A percentile compares a stretch with the other conserved stretches of the same genome.
phyloP scores from a whole-genome alignment of 2,113 vertebrate genomes.

The Puffinus mauretanicus region DNA sequence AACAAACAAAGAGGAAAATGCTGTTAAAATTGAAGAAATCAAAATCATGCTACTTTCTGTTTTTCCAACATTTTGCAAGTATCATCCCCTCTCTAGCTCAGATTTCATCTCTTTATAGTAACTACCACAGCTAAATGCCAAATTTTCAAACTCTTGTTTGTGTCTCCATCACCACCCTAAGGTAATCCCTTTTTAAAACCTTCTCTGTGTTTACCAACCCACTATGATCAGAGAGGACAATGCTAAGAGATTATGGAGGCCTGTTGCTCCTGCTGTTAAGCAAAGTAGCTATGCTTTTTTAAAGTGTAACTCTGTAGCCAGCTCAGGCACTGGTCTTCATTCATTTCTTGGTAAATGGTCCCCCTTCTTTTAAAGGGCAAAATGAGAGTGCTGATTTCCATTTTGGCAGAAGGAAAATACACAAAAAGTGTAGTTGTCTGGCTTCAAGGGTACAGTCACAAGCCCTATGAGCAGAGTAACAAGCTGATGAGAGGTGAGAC shows the following conservation, averaged over 20 bases:
- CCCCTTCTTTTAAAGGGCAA: neutral
- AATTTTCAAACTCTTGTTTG: neutral
- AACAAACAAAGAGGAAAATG: neutral
- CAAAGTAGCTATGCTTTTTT: neutral
- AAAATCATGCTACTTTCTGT: neutral
- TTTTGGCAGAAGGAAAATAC: neutral
- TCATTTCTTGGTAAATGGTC: neutral
- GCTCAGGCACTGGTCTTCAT: neutral
- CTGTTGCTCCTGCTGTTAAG: neutral
- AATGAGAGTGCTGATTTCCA: neutral
- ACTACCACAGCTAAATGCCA: neutral
- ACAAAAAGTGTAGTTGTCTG: neutral
- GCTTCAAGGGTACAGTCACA: neutral
- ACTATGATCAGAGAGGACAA: neutral
- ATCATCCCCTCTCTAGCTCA: neutral
- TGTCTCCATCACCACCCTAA: neutral
- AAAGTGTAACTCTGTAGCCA: neutral
- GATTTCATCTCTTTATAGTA: neutral
- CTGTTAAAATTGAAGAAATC: neutral
- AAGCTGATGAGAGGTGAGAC: neutral
- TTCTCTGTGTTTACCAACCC: neutral
- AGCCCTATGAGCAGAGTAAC: neutral
- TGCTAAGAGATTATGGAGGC: neutral
- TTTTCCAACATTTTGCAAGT: neutral
- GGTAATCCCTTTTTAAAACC: neutral